Conservation (phyloP, 2,113 vertebrate genomes). For the Felis chaus region DNA sequence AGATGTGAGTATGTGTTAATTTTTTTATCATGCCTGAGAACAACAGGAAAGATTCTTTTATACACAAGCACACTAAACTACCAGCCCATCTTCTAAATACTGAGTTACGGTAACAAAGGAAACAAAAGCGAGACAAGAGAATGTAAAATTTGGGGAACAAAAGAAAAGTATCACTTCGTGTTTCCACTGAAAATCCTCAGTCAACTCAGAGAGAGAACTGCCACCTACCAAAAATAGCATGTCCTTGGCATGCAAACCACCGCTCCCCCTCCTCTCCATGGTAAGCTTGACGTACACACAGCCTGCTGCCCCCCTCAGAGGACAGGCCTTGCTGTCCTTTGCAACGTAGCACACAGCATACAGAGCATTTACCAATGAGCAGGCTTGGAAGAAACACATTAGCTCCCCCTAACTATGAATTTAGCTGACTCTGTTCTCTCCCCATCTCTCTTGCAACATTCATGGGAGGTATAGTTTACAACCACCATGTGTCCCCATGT, state of each 20-base stretch:
- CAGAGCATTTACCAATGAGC: neutral
- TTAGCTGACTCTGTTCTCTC: neutral
- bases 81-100: neutral
- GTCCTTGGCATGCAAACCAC: neutral
- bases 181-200: constrained; percentile 8
- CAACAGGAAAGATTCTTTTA: neutral
- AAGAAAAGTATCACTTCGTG: neutral
- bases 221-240: neutral
- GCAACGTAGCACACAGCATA: neutral
- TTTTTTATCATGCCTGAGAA: neutral
- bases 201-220: neutral
- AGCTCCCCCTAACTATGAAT: neutral
- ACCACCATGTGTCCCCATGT: neutral
- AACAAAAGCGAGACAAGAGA: neutral
- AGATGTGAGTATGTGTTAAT: neutral
- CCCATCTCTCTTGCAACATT: neutral
- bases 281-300: neutral
- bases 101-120: neutral
- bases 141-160: neutral
- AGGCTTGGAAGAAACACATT: neutral
- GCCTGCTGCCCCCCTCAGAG: neutral
- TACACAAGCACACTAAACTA: neutral
- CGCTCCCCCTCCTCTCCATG: neutral
- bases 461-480: neutral
- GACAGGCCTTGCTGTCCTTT: neutral